Evolutionary conservation across 2,113 vertebrate species (phyloP).

Genomic region (Osmerus mordax): DNA sequence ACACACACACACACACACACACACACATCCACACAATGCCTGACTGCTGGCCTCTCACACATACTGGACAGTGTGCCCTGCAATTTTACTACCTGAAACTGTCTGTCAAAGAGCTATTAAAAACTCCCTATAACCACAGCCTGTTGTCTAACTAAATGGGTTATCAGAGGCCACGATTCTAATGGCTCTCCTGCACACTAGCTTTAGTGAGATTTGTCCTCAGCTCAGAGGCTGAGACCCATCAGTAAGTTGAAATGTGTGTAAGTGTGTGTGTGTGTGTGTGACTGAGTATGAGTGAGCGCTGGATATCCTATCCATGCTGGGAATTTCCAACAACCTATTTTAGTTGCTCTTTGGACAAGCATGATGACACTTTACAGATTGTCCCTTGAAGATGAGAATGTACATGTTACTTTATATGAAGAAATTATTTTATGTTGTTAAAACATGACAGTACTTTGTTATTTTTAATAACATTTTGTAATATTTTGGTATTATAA

Average conservation of each 20-base stretch:
- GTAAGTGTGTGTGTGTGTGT: neutral
- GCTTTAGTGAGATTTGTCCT: slow-evolving; percentile 4
- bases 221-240: neutral
- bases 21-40: slow-evolving; percentile 3
- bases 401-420: neutral
- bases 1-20: too few species aligned
- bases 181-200: neutral
- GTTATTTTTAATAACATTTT: too few species aligned
- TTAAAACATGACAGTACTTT: too few species aligned
- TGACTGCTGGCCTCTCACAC: slow-evolving; percentile 3
- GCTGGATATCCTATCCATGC: slow-evolving; percentile 26
- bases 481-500: too few species aligned
- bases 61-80: slow-evolving; percentile 9
- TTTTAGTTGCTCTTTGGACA: slow-evolving; percentile 28
- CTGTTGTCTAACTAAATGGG: neutral
- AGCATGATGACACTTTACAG: slow-evolving; percentile 16
- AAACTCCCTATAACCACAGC: neutral
- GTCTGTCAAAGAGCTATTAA: slow-evolving; percentile 1
- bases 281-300: neutral
- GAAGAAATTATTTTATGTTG: too few species aligned
- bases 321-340: slow-evolving; percentile 42
- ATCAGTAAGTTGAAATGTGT: slow-evolving; percentile 10
- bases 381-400: neutral
- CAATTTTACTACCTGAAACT: slow-evolving; percentile 16
- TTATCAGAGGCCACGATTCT: neutral